Evolutionary conservation across 1,140 invertebrate species (phyloP).

Genomic region (Papilio xuthus): DNA sequence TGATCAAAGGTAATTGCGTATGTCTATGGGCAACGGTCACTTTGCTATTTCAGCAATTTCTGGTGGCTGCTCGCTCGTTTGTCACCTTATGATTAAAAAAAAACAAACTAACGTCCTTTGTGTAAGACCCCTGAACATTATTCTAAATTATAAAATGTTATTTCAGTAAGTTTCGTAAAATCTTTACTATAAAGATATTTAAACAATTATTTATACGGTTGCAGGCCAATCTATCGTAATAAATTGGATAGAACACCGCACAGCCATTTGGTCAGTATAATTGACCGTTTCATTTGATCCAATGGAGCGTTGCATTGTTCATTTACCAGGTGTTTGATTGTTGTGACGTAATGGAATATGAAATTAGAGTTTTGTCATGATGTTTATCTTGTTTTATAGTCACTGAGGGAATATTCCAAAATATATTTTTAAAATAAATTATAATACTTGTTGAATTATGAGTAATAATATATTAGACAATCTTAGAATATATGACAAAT

Average conservation of each 20-base stretch:
- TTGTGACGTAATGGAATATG: slow-evolving; percentile 3
- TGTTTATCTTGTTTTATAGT: neutral
- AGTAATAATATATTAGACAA: neutral
- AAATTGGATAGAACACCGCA: neutral
- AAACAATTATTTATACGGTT: neutral
- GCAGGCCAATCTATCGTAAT: neutral
- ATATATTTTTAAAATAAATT: no score
- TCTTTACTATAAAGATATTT: neutral
- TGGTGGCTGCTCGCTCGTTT: no score
- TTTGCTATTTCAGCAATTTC: no score
- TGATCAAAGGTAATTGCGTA: no score
- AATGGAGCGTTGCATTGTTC: neutral
- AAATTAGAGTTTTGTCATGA: neutral
- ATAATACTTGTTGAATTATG: neutral
- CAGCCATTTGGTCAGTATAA: neutral
- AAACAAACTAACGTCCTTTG: neutral
- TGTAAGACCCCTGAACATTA: no score
- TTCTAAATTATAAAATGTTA: neutral
- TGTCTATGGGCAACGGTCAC: no score
- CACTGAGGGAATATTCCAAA: neutral
- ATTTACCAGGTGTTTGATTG: slow-evolving; percentile 21
- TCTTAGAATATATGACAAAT: neutral
- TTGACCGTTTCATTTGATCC: neutral
- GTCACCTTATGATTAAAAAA: no score
- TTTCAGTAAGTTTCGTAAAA: neutral